Base-by-base conservation (phyloP, 1,140 invertebrate species). In the Spodoptera litura region DNA sequence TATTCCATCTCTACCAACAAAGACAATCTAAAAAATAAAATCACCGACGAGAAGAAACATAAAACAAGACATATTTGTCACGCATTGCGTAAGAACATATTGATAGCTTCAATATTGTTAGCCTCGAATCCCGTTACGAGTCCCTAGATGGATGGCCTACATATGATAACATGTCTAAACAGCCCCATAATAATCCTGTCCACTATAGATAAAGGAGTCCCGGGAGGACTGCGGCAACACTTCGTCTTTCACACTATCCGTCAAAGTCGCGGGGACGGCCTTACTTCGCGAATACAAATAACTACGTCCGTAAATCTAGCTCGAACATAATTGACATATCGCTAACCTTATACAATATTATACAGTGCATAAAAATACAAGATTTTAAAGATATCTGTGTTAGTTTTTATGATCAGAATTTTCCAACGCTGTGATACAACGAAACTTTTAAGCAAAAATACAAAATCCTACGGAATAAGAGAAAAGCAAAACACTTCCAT, bases 91-190 rank as follows among this genome's bases (percentile, higher is more conserved):
- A 66, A 49, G 49, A 61, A 61, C 51, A 66, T 49, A 66, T 66
- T 66, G 62, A 66, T 49, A 49, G 62, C 62, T 44, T 66, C 38
- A 20, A 52, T 53, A 70, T 70, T 70, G 66, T 70, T 70, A 70
- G 56, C 38, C 68, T 15, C 25, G 61, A 51, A 20, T 72, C 53
- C n/a, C 20, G 70, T 61, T 44, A 74, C 71, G 25, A 61, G 71
- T 61, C 71, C 71, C 71, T 13, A 51, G 71, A 74, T 49, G 55
- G 55, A 44, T 61, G 71, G 20, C 71, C 55, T 74, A 74, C 71
- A 74, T 74, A 74, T 61, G 71, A 74, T 59, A 74, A 74, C 71
- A 74, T 61, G 35, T 74, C 71, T 74, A 74, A 74, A 74, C 71
- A 74, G 56, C 35, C 38, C 71, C 71, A 74, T 74, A 74, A 74